These are phyloP conservation scores for Argyresthia albistria DNA, from an alignment of 2,888 invertebrate species.

Conservation along the genomic window DNA sequence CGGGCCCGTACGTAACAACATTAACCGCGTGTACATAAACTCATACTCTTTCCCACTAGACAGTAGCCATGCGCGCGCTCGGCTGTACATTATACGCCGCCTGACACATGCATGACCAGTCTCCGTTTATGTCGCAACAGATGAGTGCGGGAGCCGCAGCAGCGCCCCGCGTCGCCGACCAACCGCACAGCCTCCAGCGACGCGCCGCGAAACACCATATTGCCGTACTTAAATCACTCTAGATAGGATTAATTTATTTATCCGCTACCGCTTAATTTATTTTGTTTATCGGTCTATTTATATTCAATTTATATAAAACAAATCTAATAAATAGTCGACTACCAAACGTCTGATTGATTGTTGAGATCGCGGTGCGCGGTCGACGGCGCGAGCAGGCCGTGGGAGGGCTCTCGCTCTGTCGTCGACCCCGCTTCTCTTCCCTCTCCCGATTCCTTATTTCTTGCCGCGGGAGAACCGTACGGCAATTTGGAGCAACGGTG, in stretches of 20 bases:
- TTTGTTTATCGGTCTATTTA: conserved; percentile 65
- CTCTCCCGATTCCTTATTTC: conserved; percentile 33
- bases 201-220: conserved; percentile 59
- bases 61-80: conserved; percentile 62
- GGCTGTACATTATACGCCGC: conserved; percentile 67
- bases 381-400: conserved; percentile 27
- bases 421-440: conserved; percentile 34
- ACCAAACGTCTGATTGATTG: conserved; percentile 49
- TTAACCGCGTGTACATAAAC: conserved; percentile 71
- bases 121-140: conserved; percentile 73
- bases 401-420: conserved; percentile 31
- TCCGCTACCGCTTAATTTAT: conserved; percentile 70
- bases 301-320: conserved; percentile 56
- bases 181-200: conserved; percentile 62
- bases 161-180: conserved; percentile 51
- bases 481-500: conserved; percentile 61
- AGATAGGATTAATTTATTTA: conserved; percentile 61
- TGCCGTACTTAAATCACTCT: conserved; percentile 60
- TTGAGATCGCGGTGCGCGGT: conserved; percentile 38
- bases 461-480: conserved; percentile 47
- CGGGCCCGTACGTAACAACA: conserved; percentile 68
- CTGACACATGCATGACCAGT: conserved; percentile 72
- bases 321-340: conserved; percentile 61
- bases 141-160: conserved; percentile 65
- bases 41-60: conserved; percentile 28